These are phyloP conservation scores for Aphis craccivora DNA, from an alignment of 1,140 invertebrate genomes.

Conservation along the genomic window DNA sequence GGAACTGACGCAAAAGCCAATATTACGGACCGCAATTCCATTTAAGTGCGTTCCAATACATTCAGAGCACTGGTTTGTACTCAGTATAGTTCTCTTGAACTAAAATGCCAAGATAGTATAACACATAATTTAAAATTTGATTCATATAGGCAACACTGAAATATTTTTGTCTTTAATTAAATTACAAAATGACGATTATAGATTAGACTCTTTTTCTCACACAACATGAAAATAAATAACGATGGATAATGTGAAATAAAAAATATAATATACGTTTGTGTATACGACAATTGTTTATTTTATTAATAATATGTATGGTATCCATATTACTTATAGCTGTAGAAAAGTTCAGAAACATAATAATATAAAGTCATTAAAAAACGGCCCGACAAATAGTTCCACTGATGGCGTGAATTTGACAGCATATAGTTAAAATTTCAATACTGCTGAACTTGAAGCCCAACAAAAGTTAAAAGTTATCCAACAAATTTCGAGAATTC, in stretches of 20 bases:
- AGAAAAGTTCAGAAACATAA: not conserved
- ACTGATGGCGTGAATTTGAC: not conserved
- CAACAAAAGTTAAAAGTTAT: constrained; percentile 3
- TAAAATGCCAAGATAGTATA: no score
- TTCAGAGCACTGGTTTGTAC: not conserved
- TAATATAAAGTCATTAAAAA: not conserved
- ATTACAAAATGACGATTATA: no score
- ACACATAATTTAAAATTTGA: no score
- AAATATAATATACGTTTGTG: not conserved
- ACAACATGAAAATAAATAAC: not conserved
- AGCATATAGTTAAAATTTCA: constrained; percentile 11
- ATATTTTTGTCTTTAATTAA: no score
- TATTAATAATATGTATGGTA: not conserved
- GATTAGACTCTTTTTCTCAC: no score
- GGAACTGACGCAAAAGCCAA: not conserved
- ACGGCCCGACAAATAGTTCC: not conserved
- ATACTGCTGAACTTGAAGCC: not conserved
- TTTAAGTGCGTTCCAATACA: not conserved
- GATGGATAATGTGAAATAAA: not conserved
- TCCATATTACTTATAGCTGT: no score
- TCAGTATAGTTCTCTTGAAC: no score
- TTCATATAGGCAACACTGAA: no score
- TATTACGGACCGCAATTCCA: not conserved
- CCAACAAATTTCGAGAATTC: constrained; percentile 5
- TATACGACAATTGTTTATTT: no score